Conservation (phyloP, 2,797 vertebrate genomes). For the Mionectes olivaceus region DNA sequence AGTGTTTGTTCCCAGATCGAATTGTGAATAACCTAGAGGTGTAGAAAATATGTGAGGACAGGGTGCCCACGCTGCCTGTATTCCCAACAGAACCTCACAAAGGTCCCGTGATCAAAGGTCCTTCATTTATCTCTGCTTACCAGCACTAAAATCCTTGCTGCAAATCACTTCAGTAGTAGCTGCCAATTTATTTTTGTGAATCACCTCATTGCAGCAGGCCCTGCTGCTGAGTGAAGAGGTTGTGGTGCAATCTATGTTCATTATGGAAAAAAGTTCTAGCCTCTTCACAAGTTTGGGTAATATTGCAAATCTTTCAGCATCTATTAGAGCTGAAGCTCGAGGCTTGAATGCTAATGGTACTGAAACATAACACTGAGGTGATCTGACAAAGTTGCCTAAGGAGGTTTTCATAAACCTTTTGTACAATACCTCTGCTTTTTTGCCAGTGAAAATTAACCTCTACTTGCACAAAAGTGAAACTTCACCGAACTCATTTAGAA, state of each 20-base stretch:
- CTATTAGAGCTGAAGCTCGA: constrained; percentile 17
- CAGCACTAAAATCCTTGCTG: not conserved
- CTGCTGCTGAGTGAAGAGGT: not conserved
- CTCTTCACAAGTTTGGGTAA: constrained; percentile 9
- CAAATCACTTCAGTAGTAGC: not conserved
- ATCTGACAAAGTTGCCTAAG: constrained; percentile 22
- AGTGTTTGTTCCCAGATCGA: not conserved
- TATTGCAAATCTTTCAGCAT: constrained; percentile 34
- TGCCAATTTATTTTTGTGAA: not conserved
- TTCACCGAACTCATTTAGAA: constrained; percentile 61
- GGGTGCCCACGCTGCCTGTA: not conserved
- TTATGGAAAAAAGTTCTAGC: constrained; percentile 15
- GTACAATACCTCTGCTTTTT: constrained; percentile 13
- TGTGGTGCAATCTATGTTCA: not conserved
- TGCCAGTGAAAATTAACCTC: constrained; percentile 49
- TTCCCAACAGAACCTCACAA: not conserved
- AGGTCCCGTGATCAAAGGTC: not conserved
- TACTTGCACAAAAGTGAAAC: not conserved
- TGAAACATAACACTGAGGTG: not conserved
- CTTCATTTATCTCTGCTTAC: not conserved
- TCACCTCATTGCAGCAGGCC: not conserved
- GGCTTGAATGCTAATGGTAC: constrained; percentile 21
- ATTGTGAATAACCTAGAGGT: not conserved
- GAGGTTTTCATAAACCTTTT: constrained; percentile 60
- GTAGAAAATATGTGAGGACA: not conserved